Evolutionary conservation across 2,113 vertebrate species (phyloP), one percentile per base, ranked within the genome.

Genomic region (Clarias batrachus): DNA sequence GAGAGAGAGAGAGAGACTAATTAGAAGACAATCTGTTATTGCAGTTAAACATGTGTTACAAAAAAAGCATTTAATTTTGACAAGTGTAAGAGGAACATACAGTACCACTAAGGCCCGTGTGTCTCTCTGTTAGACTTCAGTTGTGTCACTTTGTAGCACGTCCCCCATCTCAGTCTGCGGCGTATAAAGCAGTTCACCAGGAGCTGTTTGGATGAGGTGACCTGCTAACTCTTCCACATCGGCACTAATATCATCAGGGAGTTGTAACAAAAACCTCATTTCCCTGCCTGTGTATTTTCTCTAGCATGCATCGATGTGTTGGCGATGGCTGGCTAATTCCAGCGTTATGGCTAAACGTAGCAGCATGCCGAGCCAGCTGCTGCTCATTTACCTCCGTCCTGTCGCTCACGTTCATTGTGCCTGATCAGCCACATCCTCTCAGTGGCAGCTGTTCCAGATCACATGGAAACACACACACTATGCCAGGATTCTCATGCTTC

Each of bases 361-460:
- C 70, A 19, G 48, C 41, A 71, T 68, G 77, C 60, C 48, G 41
- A 82, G 87, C 66, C 83, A 88, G 70, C 86, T 83, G 87, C 83
- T 85, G 85, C 74, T 88, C 87, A 81, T 84, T 90, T 86, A 82
- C 16, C 41, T 57, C 81, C 41, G 74, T 78, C 86, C 79, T 59
- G 71, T 74, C 30, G 57, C 71, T 88, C 60, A 82, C 81, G 70
- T 86, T 79, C 80, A 85, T 87, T 59, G 68, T 73, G 70, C 78
- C 77, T 57, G 71, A 86, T 71, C 85, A 66, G 27, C 41, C 76
- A 57, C 86, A 76, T 60, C 30, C 85, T 17, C 23, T 59, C 85
- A 25, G 70, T 27, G 84, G 71, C 88, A 89, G 82, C 74, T 84
- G 85, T 78, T 83, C 63, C 56, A 82, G 60, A 60, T 57, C 76